These are phyloP conservation scores for Benitochromis conjunctus DNA, from an alignment of 2,113 vertebrate species.

Conservation along the genomic window DNA sequence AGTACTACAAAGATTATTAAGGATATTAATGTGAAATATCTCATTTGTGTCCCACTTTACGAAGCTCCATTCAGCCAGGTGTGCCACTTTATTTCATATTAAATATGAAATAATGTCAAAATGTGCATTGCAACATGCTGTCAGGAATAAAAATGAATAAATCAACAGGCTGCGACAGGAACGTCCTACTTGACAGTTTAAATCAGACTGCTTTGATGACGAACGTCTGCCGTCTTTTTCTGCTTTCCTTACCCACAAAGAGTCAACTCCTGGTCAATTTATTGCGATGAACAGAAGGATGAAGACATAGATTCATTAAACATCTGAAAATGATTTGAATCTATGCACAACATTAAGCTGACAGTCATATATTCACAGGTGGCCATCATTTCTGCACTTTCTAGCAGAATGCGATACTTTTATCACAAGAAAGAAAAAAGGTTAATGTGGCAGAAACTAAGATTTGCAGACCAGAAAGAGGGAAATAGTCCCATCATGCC, in stretches of 20 bases:
- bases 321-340: neutral
- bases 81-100: neutral
- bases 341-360: neutral
- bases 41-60: neutral
- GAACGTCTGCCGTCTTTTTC: neutral
- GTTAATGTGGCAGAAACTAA: neutral
- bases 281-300: neutral
- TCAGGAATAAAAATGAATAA: neutral
- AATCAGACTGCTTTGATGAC: neutral
- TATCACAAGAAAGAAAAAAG: neutral
- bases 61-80: neutral
- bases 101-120: neutral
- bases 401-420: neutral
- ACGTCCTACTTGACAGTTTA: neutral
- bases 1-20: neutral
- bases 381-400: neutral
- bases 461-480: neutral
- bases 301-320: neutral
- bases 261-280: neutral
- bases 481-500: neutral
- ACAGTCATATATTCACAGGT: neutral
- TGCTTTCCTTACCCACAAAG: neutral
- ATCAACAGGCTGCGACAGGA: neutral
- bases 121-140: neutral
- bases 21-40: neutral